phyloP scores from a whole-genome alignment of 2,888 invertebrate genomes.

The Eilema griseolum region DNA sequence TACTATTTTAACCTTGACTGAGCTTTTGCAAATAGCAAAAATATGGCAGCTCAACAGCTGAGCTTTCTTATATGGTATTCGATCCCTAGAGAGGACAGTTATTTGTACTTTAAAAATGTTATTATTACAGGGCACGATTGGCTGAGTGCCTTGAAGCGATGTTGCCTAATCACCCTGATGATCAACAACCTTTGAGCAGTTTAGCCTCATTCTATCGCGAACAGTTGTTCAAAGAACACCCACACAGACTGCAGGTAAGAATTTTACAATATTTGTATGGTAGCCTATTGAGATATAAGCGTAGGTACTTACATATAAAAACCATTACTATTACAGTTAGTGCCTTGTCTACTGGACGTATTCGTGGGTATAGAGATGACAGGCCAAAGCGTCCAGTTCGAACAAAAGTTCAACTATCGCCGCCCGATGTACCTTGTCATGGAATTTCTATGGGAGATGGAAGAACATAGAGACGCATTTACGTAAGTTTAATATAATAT shows the following conservation, averaged over 20 bases:
- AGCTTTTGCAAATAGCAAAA: too few relatives aligned
- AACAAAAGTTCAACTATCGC: conserved; percentile 98
- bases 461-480: conserved; percentile 92
- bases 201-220: conserved; percentile 88
- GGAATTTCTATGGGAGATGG: conserved; percentile 95
- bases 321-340: conserved; percentile 86
- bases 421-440: conserved; percentile 98
- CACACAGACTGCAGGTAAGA: conserved; percentile 89
- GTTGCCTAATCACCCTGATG: conserved; percentile 90
- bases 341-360: conserved; percentile 93
- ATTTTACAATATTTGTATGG: not conserved
- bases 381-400: conserved; percentile 97
- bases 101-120: too few relatives aligned
- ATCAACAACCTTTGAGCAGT: conserved; percentile 76
- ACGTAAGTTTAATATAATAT: conserved; percentile 84
- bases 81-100: too few relatives aligned
- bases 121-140: conserved; percentile 90
- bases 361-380: conserved; percentile 99
- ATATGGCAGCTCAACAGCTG: too few relatives aligned
- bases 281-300: too few relatives aligned
- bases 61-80: too few relatives aligned
- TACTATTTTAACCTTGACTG: too few relatives aligned
- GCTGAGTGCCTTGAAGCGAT: conserved; percentile 96
- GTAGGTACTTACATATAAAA: too few relatives aligned
- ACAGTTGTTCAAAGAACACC: conserved; percentile 92